A percentile compares a stretch with the other conserved stretches of the same genome.
Conservation (phyloP, 2,113 vertebrate genomes). For the Ptilorrhoa leucosticta region DNA sequence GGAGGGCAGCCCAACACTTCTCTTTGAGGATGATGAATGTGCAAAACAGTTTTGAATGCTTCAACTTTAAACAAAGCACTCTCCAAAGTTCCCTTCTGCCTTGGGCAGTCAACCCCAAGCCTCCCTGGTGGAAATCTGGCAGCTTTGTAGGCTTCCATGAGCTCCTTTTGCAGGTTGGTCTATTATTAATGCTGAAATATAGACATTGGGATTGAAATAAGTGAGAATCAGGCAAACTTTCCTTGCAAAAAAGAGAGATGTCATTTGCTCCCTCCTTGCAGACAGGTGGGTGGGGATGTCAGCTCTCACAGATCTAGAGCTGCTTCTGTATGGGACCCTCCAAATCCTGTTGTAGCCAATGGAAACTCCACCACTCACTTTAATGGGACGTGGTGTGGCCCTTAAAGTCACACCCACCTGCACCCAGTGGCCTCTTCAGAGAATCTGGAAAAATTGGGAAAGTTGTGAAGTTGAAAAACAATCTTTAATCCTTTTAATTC, state of each 20-base stretch:
- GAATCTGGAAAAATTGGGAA: background rate
- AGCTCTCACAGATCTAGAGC: background rate
- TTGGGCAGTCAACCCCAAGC: background rate
- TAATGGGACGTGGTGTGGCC: background rate
- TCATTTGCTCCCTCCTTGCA: background rate
- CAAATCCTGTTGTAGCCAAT: background rate
- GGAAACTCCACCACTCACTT: background rate
- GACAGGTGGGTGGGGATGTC: rapidly evolving
- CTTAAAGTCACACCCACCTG: background rate
- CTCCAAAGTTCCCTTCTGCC: background rate
- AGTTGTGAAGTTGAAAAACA: background rate
- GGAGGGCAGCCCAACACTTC: conserved; percentile 7
- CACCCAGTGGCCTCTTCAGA: background rate
- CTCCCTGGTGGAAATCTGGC: background rate
- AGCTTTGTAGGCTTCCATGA: background rate
- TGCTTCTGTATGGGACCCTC: background rate
- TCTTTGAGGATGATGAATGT: background rate
- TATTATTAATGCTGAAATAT: background rate
- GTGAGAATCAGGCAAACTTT: background rate
- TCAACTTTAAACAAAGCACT: background rate
- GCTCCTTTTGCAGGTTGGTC: background rate
- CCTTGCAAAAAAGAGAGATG: background rate
- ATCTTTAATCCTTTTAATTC: background rate
- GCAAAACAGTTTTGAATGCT: background rate
- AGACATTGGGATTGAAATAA: background rate